Base-by-base conservation (phyloP, 2,888 invertebrate genomes). In the Drosophila neutralis region DNA sequence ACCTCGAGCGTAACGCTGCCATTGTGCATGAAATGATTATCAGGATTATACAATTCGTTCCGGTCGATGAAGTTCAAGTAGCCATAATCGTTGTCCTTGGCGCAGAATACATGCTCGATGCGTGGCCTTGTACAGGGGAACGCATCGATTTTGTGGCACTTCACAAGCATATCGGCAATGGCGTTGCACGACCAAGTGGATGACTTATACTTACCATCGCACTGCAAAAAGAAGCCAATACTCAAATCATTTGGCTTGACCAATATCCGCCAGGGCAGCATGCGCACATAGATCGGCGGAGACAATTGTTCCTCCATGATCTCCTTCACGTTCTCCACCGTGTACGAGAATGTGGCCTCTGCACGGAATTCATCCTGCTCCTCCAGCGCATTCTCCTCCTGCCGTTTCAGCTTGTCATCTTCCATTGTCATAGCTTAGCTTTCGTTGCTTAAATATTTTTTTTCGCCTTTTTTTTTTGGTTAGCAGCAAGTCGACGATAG, bases 211-310 rank as follows among this genome's bases (percentile, higher is more conserved):
- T 99, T 99, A 15, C 98, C 99, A 92, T 99, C 99, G 93, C 99
- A 99, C 94, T 99, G 98, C 36, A 98, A 94, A 91, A 97, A 97
- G 94, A 97, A 97, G 33, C 97, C 97, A 54, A 98, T 93, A 0
- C 91, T 89, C 0, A 90, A 88, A 13, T 92, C 91, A 69, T 91
- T 95, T 6, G 98, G 98, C 97, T 99, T 98, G 36, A 98, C 98
- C 98, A 99, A 98, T 76, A 99, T 99, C 94, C 98, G 98, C 99
- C 99, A 99, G 69, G 99, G 99, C 87, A 99, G 94, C 94, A 99
- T 99, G 65, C 99, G 95, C 5, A 99, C 98, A 93, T 96, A 98
- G 87, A 97, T 98, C 4, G 98, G 96, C 35, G 97, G 97, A 35
- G 99, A 99, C 42, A 99, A 94, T 51, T 96, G 95, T 21, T 96